Percentiles rank a stretch among this genome's conserved stretches.
Evolutionary conservation across 2,113 vertebrate species (phyloP).

Genomic region (Indicator maculatus): DNA sequence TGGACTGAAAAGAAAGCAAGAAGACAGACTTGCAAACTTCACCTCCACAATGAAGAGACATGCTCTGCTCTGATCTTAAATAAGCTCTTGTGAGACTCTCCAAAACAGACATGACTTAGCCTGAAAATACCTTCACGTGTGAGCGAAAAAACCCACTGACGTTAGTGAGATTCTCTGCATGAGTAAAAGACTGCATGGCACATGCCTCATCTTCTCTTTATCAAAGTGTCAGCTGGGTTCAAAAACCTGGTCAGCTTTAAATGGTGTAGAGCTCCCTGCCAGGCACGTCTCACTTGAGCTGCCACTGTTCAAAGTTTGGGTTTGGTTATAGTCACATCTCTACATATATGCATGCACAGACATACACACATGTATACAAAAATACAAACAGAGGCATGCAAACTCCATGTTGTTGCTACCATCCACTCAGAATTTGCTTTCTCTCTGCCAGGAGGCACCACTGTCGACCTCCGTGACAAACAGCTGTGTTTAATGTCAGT

Average conservation of each 20-base stretch:
- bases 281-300: not conserved
- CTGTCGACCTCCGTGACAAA: not conserved
- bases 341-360: not conserved
- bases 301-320: not conserved
- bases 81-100: not conserved
- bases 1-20: not conserved
- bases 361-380: not conserved
- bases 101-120: not conserved
- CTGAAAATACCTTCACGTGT: not conserved
- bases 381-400: not conserved
- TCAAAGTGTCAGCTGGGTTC: not conserved
- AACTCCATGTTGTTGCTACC: not conserved
- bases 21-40: not conserved
- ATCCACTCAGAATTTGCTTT: not conserved
- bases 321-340: not conserved
- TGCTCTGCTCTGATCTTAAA: not conserved
- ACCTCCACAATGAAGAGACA: not conserved
- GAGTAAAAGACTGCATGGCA: not conserved
- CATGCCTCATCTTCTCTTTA: not conserved
- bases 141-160: slow-evolving; percentile 16
- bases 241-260: not conserved
- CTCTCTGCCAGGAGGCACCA: not conserved
- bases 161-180: slow-evolving; percentile 26
- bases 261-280: not conserved
- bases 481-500: not conserved